A percentile compares a stretch with the other conserved stretches of the same genome.
phyloP scores from a whole-genome alignment of 2,888 invertebrate genomes.

The Papilio gigon region DNA sequence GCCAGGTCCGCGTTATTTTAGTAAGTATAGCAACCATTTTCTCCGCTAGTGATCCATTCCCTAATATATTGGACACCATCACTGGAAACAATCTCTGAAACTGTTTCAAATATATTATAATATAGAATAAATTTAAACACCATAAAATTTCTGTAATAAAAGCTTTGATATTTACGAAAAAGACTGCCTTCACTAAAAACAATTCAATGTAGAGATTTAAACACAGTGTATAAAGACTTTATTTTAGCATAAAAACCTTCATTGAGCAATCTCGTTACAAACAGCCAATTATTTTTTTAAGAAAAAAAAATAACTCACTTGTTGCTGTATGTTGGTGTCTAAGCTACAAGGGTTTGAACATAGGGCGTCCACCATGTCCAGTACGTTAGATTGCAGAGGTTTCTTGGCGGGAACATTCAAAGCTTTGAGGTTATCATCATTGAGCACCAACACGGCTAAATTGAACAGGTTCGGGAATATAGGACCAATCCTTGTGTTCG shows the following conservation, averaged over 20 bases:
- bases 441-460: slow-evolving; percentile 81
- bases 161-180: no score
- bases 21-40: slow-evolving; percentile 79
- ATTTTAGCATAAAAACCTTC: no score
- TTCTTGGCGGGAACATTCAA: slow-evolving; percentile 77
- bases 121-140: no score
- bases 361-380: slow-evolving; percentile 82
- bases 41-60: slow-evolving; percentile 74
- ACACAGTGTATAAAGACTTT: no score
- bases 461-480: slow-evolving; percentile 84
- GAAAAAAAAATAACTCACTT: slow-evolving; percentile 60
- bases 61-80: slow-evolving; percentile 79
- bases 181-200: no score
- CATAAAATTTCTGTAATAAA: no score
- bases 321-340: slow-evolving; percentile 82
- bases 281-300: no score
- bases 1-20: slow-evolving; percentile 78
- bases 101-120: slow-evolving; percentile 54
- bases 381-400: slow-evolving; percentile 72
- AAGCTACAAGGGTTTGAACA: slow-evolving; percentile 82
- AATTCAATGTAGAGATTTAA: no score
- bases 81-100: slow-evolving; percentile 78
- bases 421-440: slow-evolving; percentile 80
- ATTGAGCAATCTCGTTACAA: no score
- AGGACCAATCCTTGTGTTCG: slow-evolving; percentile 83